phyloP scores from a whole-genome alignment of 2,888 invertebrate genomes.

The Cryptus viduatorius region DNA sequence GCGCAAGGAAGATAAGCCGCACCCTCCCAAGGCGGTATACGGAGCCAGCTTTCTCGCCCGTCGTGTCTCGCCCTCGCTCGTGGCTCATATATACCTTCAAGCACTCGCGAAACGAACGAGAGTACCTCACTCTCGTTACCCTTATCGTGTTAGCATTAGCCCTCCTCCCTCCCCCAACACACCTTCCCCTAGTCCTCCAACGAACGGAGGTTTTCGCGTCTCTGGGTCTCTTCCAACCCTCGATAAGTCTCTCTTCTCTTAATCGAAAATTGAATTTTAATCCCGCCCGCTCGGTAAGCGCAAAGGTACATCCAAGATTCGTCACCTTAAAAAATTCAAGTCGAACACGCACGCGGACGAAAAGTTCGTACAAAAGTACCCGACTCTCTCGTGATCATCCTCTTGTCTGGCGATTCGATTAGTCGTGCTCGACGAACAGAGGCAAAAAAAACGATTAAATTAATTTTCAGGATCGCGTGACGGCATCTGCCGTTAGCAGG shows the following conservation, averaged over 20 bases:
- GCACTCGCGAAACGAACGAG: conserved; percentile 15
- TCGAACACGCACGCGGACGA: not conserved
- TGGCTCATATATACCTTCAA: conserved; percentile 19
- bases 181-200: not conserved
- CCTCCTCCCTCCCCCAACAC: too few relatives aligned
- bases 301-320: not conserved
- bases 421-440: conserved; percentile 1
- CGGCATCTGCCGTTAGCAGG: not conserved
- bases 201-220: not conserved
- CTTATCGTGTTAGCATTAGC: conserved; percentile 41
- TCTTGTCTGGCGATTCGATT: conserved; percentile 24
- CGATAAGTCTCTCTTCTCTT: conserved; percentile 50
- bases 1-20: conserved; percentile 70
- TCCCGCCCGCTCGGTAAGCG: not conserved
- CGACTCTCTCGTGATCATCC: conserved; percentile 41
- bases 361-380: conserved; percentile 1
- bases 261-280: conserved; percentile 62
- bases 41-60: not conserved
- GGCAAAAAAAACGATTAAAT: conserved; percentile 8
- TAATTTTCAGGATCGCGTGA: conserved; percentile 12
- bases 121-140: conserved; percentile 37
- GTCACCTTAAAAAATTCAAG: conserved; percentile 11
- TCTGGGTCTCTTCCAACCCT: not conserved
- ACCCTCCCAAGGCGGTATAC: conserved; percentile 24
- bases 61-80: not conserved